phyloP scores from a whole-genome alignment of 2,888 invertebrate genomes.

The Andrena bucephala region DNA sequence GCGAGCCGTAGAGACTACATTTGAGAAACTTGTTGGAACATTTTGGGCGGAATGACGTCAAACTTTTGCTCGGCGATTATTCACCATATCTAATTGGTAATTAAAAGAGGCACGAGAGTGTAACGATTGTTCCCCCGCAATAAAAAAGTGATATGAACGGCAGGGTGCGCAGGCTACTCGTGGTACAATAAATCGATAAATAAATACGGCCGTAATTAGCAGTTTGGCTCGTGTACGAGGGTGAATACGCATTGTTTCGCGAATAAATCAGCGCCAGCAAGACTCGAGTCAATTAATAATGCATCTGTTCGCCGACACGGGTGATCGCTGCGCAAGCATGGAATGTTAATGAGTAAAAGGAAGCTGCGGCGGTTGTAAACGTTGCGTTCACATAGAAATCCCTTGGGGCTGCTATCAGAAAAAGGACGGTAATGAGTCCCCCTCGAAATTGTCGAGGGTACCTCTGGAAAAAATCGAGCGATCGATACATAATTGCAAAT shows the following conservation, averaged over 20 bases:
- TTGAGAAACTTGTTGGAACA: background rate
- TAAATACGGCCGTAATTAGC: constrained; percentile 60
- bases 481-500: background rate
- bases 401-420: background rate
- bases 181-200: constrained; percentile 55
- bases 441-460: background rate
- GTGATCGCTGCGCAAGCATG: constrained; percentile 1
- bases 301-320: constrained; percentile 13
- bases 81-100: too few relatives aligned
- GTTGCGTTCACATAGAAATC: background rate
- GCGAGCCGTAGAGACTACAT: background rate
- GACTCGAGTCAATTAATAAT: constrained; percentile 52
- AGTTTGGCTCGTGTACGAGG: constrained; percentile 33
- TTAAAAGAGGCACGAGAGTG: too few relatives aligned
- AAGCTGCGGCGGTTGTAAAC: background rate
- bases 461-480: background rate
- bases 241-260: constrained; percentile 46
- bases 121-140: background rate
- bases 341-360: constrained; percentile 25
- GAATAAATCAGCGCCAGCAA: constrained; percentile 48
- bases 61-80: too few relatives aligned
- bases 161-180: constrained; percentile 6
- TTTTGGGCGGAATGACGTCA: background rate
- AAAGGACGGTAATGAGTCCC: background rate
- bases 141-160: background rate